Base-by-base conservation (phyloP, 2,888 invertebrate genomes). In the Hermaeophaga mercurialis region DNA sequence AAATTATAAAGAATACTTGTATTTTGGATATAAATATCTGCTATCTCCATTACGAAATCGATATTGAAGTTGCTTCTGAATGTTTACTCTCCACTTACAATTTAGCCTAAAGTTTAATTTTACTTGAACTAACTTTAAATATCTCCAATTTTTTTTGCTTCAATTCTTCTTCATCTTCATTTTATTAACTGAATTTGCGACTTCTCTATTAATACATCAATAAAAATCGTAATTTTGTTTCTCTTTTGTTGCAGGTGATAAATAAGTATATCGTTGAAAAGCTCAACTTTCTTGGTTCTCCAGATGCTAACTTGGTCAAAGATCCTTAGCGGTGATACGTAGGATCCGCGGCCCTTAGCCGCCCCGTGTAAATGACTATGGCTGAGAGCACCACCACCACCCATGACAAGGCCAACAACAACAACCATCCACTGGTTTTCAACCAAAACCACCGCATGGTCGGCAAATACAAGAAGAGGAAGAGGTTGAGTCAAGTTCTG, bases 401-500 rank as follows among this genome's bases (percentile, higher is more conserved):
- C 67, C 76, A 76, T 58, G 71, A 79, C 67, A 72, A 80, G 70
- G 80, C 75, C 62, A 77, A 78, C 59, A 81, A 81, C 61, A 83
- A 82, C 73, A 82, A 85, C 72, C 82, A 84, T 62, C 83, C 84
- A 47, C 80, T 82, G 61, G 82, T 82, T 58, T 80, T 83, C 61
- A 85, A 85, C 66, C 82, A 85, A 60, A 85, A 85, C 68, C 81
- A 86, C 67, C 79, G 81, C 39, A 75, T 77, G 61, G 82, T 83
- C 78, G 63, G 54, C 12, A 65, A 62, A 31, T 85, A 87, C 65
- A 82, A 87, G 64, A 93, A 92, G 75, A 84, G 90, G 62, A 87
- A 90, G 73, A 83, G 92, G 33, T 81, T 93, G 12, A 90, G 89
- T 50, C 89, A 88, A 59, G 88, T 94, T 15, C 80, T 94, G 58